A percentile compares a stretch with the other conserved stretches of the same genome.
These are phyloP conservation scores for Styela plicata DNA, from an alignment of 23 tunicate species.

Conservation along the genomic window DNA sequence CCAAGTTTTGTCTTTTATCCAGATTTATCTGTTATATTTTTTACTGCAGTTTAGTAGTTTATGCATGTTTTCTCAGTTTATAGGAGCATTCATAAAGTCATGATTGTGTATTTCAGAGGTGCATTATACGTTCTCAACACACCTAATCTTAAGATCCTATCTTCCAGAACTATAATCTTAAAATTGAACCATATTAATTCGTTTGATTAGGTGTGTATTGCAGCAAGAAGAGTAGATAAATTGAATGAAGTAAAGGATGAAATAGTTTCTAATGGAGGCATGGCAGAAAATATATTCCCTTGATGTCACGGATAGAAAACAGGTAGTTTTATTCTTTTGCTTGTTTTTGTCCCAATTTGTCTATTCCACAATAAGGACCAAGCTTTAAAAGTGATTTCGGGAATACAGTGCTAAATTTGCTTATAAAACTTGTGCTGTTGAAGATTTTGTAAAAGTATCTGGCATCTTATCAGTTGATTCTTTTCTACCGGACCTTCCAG, in stretches of 20 bases:
- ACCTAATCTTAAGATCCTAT: not conserved
- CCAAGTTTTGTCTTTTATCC: too few species aligned
- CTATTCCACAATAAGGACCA: not conserved
- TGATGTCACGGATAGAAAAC: conserved; percentile 69
- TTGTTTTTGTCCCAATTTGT: not conserved
- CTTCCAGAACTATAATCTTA: not conserved
- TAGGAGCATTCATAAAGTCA: not conserved
- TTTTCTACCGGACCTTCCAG: not conserved
- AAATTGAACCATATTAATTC: not conserved
- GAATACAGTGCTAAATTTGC: not conserved
- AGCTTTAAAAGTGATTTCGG: not conserved
- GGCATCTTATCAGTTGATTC: not conserved
- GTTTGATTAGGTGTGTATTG: conserved; percentile 71
- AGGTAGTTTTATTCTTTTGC: conserved; percentile 32
- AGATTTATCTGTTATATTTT: too few species aligned
- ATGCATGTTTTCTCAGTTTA: too few species aligned
- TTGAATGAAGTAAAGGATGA: conserved; percentile 43
- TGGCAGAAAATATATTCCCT: conserved; percentile 35
- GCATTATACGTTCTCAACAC: not conserved
- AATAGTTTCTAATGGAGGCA: conserved; percentile 35
- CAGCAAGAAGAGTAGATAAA: conserved; percentile 65
- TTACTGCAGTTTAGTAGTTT: too few species aligned
- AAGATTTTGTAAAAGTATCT: too few species aligned
- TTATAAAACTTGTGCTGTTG: too few species aligned
- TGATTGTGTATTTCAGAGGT: not conserved